Conservation (phyloP, 2,113 vertebrate genomes). For the Phycodurus eques region DNA sequence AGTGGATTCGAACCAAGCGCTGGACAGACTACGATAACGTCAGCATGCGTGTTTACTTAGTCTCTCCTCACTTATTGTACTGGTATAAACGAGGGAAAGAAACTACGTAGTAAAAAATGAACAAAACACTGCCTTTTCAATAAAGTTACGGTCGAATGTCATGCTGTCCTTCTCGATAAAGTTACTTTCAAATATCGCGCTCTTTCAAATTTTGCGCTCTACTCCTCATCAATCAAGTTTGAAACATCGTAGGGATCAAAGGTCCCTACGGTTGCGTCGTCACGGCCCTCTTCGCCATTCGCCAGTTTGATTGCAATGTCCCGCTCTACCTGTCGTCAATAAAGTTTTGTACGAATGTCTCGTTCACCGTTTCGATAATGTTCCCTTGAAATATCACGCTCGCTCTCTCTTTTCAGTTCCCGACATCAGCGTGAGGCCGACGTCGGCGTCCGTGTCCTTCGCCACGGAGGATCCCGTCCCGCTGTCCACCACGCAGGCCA, state of each 20-base stretch:
- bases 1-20: not conserved
- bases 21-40: not conserved
- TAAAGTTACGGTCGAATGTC: too few relatives aligned
- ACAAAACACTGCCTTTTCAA: not conserved
- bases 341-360: too few relatives aligned
- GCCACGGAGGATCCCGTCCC: slow-evolving; percentile 72
- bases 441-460: slow-evolving; percentile 52
- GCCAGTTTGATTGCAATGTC: not conserved
- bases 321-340: not conserved
- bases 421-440: slow-evolving; percentile 59
- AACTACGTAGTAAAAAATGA: not conserved
- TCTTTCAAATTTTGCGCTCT: too few relatives aligned
- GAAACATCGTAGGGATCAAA: too few relatives aligned
- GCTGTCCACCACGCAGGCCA: slow-evolving; percentile 77
- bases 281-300: too few relatives aligned
- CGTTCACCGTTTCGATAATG: not conserved
- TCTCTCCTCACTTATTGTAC: not conserved
- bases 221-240: not conserved
- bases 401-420: slow-evolving; percentile 55
- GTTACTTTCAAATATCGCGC: too few relatives aligned
- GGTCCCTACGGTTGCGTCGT: too few relatives aligned
- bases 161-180: too few relatives aligned
- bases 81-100: not conserved
- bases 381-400: not conserved
- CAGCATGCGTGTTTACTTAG: not conserved